Base-by-base conservation (phyloP, 1,140 invertebrate genomes). In the Limonius californicus region DNA sequence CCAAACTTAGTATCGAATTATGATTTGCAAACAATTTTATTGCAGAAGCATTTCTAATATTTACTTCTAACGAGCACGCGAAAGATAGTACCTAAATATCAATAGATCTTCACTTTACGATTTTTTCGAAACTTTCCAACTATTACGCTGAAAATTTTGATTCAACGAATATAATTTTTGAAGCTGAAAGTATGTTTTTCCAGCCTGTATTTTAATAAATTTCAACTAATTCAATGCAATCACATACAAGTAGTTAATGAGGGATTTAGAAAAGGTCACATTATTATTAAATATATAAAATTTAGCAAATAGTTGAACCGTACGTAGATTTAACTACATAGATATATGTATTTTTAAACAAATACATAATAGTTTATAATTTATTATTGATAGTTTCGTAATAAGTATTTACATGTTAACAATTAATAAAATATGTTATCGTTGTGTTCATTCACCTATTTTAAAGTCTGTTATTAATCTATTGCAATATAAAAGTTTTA, bases 261-360 rank as follows among this genome's bases (percentile, higher is more conserved):
- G 61, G 45, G 16, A 50, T 61, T 66, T 63, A 61, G 66, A 30
- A 69, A 70, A 65, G n/a, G 68, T 71, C 68, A 72, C 65, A 71
- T 72, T 72, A 72, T 69, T 70, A 70, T 68, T 71, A 62, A 50
- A 71, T 66, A 66, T 65, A 72, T 65, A 68, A 71, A 72, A 68
- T 68, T 68, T 60, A 56, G 64, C 65, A 59, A 66, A 71, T 73
- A 73, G 70, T 71, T 73, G 68, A 73, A 59, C 68, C 68, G 67
- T 73, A 70, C 47, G 64, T 72, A 72, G 69, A 65, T 71, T 50
- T 71, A 67, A 65, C 61, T 61, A 55, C 53, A 68, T 67, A 71
- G 67, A 68, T 64, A 65, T 68, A 69, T 69, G 69, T 70, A 72
- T 72, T 71, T 70, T 63, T 61, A 69, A 68, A 50, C 16, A 65